Conservation (phyloP, 2,797 vertebrate species). For the Potorous gilbertii region DNA sequence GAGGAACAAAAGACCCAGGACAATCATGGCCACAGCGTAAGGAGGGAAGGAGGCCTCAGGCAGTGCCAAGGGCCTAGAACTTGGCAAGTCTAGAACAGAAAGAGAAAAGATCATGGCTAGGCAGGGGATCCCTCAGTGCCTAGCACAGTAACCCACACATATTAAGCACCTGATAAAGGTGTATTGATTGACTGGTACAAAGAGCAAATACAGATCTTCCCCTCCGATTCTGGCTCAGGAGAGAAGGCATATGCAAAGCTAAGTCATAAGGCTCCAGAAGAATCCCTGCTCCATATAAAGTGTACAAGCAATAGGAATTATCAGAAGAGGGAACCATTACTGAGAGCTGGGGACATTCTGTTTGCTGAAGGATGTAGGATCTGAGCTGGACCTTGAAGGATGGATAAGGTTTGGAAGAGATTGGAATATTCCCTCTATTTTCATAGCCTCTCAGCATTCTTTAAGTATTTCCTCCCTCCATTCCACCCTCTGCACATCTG, state of each 20-base stretch:
- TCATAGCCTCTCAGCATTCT: neutral
- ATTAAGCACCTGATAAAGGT: neutral
- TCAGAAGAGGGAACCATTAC: neutral
- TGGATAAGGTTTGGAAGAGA: neutral
- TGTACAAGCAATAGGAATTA: too few species aligned
- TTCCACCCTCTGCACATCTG: neutral
- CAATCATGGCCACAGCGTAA: constrained; percentile 12
- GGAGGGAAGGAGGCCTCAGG: neutral
- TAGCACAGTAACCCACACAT: neutral
- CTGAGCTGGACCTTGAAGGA: neutral
- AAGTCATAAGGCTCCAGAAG: neutral
- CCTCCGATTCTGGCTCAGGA: neutral
- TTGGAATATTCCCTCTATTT: neutral
- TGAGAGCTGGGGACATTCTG: neutral
- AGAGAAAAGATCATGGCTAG: neutral
- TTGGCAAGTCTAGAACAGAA: neutral
- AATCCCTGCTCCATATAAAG: neutral
- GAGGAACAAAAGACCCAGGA: constrained; percentile 34
- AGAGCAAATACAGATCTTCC: neutral
- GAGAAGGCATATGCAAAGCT: neutral
- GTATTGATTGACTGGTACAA: neutral
- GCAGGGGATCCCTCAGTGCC: too few species aligned
- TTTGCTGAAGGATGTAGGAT: neutral
- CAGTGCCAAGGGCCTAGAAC: neutral
- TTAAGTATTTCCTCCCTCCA: neutral